Base-by-base conservation (phyloP, 2,888 invertebrate species). In the Hirtodrosophila alboralis region DNA sequence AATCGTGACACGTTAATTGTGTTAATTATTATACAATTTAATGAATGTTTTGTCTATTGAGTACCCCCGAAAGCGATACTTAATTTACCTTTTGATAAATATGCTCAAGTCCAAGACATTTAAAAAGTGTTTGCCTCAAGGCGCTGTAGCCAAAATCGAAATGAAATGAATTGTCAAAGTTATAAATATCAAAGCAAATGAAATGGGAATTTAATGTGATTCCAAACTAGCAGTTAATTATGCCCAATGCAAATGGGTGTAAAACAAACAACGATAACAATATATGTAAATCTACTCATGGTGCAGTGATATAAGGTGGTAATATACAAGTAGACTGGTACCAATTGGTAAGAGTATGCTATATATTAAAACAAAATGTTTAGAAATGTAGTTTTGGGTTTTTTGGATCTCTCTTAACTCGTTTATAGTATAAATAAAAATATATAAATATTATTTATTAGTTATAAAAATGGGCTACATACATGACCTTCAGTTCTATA, bases 191-290 rank as follows among this genome's bases (percentile, higher is more conserved):
- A 54, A 47, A 31, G 27, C 48, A 43, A 65, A 40, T 12, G 33
- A 60, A 69, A 57, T 53, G 48, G 30, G 48, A 71, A 49, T 18
- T 33, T 40, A 56, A 52, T 28, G 44, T 45, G 54, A 33, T 6
- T 13, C 45, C 12, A 12, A 45, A 26, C 14, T 23, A 30, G 43
- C 18, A 31, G 54, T 56, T 72, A 62, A 57, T 51, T 72, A 72
- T 63, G 58, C 12, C 30, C 58, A 72, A 58, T 67, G 51, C 37
- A 63, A 71, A 71, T 63, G 45, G 44, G 63, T 45, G 44, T 7
- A 30, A 27, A 40, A 31, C n/a, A n/a, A n/a, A n/a, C n/a, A n/a
- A 28, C 41, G 36, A 18, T 26, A 14, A 47, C 30, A 57, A 40
- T 9, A 14, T 8, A 23, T 23, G 23, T 8, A 2, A 7, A 23